A percentile compares a stretch with the other conserved stretches of the same genome.
phyloP scores from a whole-genome alignment of 2,797 vertebrate species.

The Synanceia verrucosa region DNA sequence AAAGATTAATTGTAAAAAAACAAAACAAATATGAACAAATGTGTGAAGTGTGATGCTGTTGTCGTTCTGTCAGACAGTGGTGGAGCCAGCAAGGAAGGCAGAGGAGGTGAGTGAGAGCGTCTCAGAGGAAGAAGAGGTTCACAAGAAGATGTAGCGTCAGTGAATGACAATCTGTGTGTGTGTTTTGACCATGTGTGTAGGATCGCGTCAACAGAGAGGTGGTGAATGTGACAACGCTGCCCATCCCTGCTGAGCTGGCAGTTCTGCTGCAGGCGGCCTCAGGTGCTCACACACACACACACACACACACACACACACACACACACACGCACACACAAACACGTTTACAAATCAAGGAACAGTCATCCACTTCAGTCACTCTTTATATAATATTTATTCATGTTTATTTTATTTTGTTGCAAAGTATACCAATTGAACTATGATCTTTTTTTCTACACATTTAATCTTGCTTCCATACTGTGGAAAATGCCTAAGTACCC shows the following conservation, averaged over 20 bases:
- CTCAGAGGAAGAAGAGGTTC: background rate
- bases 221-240: conserved; percentile 78
- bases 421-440: too few relatives aligned
- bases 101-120: conserved; percentile 72
- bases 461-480: too few relatives aligned
- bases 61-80: conserved; percentile 77
- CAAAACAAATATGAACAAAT: conserved; percentile 38
- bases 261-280: conserved; percentile 74
- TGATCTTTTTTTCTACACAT: too few relatives aligned
- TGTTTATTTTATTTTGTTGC: too few relatives aligned
- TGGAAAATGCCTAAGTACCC: too few relatives aligned
- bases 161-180: background rate
- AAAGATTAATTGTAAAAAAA: conserved; percentile 8
- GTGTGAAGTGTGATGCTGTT: conserved; percentile 58
- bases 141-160: background rate
- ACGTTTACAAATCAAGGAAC: too few relatives aligned
- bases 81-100: conserved; percentile 74
- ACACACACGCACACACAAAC: background rate
- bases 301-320: conserved; percentile 3
- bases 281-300: conserved; percentile 61
- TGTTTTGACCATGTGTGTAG: conserved; percentile 53
- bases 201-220: conserved; percentile 81
- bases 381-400: too few relatives aligned
- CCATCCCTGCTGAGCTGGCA: conserved; percentile 79
- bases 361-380: too few relatives aligned